Conservation (phyloP, 2,888 invertebrate genomes). For the Agrochola macilenta region DNA sequence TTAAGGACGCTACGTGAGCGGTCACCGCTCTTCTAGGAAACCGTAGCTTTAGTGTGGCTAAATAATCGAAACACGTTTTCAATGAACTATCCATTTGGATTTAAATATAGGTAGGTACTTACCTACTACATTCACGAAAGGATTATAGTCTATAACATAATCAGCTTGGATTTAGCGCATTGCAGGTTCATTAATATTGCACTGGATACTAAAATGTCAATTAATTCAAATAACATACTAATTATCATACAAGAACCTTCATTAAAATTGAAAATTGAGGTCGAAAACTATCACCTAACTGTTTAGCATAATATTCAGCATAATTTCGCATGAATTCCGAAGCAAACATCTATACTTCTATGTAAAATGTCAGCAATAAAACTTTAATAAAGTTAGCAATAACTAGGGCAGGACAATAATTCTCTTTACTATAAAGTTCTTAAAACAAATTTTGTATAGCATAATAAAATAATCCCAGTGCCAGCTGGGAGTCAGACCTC, state of each 20-base stretch:
- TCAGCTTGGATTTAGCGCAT: background rate
- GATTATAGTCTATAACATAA: slow-evolving; percentile 1
- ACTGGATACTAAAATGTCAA: background rate
- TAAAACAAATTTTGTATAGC: too few relatives aligned
- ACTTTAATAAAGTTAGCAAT: too few relatives aligned
- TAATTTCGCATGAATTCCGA: slow-evolving; percentile 12
- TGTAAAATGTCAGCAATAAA: too few relatives aligned
- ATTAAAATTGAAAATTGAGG: background rate
- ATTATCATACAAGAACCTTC: background rate
- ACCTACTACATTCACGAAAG: background rate
- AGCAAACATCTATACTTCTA: background rate
- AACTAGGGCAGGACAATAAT: too few relatives aligned
- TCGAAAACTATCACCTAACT: background rate
- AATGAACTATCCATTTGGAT: background rate
- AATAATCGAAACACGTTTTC: too few relatives aligned
- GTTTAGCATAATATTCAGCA: background rate
- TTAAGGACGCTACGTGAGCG: too few relatives aligned
- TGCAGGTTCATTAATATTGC: slow-evolving; percentile 1
- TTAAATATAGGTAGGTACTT: background rate
- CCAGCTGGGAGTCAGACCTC: too few relatives aligned
- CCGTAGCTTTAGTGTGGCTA: too few relatives aligned
- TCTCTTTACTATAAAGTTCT: too few relatives aligned
- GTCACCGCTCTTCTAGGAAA: too few relatives aligned
- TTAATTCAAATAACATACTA: background rate
- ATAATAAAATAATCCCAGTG: too few relatives aligned